A percentile compares a stretch with the other conserved stretches of the same genome.
These are phyloP conservation scores for Sphecodes monilicornis DNA, from an alignment of 2,888 invertebrate species.

Conservation along the genomic window DNA sequence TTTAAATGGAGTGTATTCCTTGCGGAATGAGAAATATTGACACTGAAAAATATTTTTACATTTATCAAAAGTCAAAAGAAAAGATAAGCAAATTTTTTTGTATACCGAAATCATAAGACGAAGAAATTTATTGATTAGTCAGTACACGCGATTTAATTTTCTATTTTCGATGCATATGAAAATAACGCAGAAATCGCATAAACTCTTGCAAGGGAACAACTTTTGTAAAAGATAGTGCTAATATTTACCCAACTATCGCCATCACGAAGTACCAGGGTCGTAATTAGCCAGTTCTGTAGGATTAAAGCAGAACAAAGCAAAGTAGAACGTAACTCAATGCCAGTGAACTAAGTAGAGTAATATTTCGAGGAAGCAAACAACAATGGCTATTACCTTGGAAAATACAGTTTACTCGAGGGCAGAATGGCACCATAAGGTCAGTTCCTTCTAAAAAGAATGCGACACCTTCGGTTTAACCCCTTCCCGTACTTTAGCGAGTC, in stretches of 20 bases:
- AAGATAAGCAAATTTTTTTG: too few relatives aligned
- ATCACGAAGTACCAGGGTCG: neutral
- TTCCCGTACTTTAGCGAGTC: too few relatives aligned
- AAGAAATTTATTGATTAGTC: too few relatives aligned
- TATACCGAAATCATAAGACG: too few relatives aligned
- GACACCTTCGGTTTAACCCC: neutral
- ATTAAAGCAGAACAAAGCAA: neutral
- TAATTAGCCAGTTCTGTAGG: neutral
- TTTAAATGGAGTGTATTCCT: too few relatives aligned
- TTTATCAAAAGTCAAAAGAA: too few relatives aligned
- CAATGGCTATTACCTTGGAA: neutral
- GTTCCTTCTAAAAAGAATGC: neutral
- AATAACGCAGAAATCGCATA: neutral
- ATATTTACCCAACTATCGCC: neutral
- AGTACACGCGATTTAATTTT: too few relatives aligned
- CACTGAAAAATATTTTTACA: too few relatives aligned
- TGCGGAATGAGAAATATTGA: too few relatives aligned
- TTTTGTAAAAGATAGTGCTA: neutral
- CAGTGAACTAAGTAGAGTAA: conserved; percentile 1
- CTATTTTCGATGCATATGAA: too few relatives aligned
- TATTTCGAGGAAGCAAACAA: neutral
- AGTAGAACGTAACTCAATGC: neutral
- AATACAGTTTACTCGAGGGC: neutral
- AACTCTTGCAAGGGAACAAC: neutral
- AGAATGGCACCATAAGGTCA: neutral